Evolutionary conservation across 2,113 vertebrate species (phyloP), one percentile per base, ranked within the genome.

Genomic region (Barnardius zonarius): DNA sequence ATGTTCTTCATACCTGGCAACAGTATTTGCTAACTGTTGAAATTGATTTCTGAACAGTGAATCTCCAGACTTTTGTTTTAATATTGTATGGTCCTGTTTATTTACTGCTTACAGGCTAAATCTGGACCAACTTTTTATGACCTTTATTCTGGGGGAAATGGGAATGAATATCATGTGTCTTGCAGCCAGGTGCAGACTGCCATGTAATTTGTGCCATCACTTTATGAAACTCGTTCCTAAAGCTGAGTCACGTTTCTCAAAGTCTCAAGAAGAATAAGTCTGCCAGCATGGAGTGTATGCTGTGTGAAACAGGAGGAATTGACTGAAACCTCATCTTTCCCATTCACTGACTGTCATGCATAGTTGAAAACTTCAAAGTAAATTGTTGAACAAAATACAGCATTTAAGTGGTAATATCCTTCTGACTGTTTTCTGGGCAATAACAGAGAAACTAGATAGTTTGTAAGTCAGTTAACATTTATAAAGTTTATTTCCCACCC

Each of bases 391-490:
- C 30, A n/a, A 66, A 62, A 63, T 30, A 17, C 8, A 39, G 22
- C 14, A 62, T 91, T 90, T 80, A 35, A 77, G 69, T 3, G 4
- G 17, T 73, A 66, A 52, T 73, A 57, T 20, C 41, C 27, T 44
- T 64, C 62, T 57, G 62, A 61, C 44, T 83, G 12, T 85, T 93
- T 95, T 54, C 72, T 90, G 39, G 59, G 43, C 59, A 39, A 2
- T 67, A 49, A 35, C 78, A 35, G 80, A 78, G 57, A 59, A 93
- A 16, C 41, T 66, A 39, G 81, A n/a, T 35, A 44, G 35, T 79
- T 86, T 68, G 39, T 44, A 84, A 82, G 82, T 69, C 43, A 30
- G 69, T 91, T 95, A 93, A 93, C 68, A 86, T 84, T 82, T 92
- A 76, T 78, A 54, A 83, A 86, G 61, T 72, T 77, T 86, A 39